Conservation (phyloP, 2,888 invertebrate species). For the Apodemia mormo region DNA sequence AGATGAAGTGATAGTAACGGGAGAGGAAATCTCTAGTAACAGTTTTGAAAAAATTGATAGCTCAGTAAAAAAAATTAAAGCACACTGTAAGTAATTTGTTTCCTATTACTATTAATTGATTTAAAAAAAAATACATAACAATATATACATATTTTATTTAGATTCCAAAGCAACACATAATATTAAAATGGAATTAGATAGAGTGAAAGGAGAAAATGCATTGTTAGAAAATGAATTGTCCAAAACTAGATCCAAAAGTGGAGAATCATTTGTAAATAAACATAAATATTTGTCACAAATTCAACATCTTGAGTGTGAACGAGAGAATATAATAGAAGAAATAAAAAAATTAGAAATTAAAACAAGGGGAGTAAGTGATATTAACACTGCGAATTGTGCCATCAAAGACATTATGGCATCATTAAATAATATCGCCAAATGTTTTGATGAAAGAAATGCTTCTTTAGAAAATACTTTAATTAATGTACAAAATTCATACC, state of each 20-base stretch:
- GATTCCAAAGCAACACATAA: constrained; percentile 73
- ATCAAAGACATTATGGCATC: constrained; percentile 55
- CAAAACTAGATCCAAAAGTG: constrained; percentile 50
- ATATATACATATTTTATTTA: constrained; percentile 41
- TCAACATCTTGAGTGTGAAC: constrained; percentile 54
- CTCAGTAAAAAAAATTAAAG: constrained; percentile 59
- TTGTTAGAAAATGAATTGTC: constrained; percentile 48
- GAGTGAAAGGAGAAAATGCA: constrained; percentile 54
- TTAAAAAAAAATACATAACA: neutral
- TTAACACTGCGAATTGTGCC: constrained; percentile 50
- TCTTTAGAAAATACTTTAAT: constrained; percentile 58
- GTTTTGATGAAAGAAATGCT: constrained; percentile 48
- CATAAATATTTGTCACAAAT: constrained; percentile 52
- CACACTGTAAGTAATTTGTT: constrained; percentile 59
- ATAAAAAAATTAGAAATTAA: constrained; percentile 62
- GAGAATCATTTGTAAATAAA: constrained; percentile 50
- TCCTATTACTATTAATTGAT: neutral
- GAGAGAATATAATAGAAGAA: constrained; percentile 55
- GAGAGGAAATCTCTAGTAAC: constrained; percentile 57
- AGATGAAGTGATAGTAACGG: constrained; percentile 50
- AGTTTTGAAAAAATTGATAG: constrained; percentile 54
- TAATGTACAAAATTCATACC: constrained; percentile 64
- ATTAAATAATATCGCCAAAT: constrained; percentile 55
- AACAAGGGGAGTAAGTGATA: constrained; percentile 57
- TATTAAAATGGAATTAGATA: constrained; percentile 65